A percentile compares a stretch with the other conserved stretches of the same genome.
phyloP scores from a whole-genome alignment of 2,113 vertebrate species.

The Balaeniceps rex region DNA sequence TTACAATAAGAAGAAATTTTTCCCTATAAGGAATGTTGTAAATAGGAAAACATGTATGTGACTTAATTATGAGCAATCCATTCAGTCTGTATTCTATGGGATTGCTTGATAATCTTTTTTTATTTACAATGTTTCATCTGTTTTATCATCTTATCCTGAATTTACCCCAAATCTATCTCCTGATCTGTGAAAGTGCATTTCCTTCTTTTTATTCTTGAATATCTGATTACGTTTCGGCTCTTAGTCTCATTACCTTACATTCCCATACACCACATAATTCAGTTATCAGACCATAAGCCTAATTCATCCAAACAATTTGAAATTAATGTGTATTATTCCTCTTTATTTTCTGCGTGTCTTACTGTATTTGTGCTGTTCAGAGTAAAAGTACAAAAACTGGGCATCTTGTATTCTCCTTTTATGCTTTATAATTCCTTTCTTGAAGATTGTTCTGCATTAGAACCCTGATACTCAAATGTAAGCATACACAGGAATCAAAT shows the following conservation, averaged over 20 bases:
- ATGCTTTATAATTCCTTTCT: background rate
- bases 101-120: background rate
- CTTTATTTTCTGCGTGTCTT: background rate
- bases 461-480: background rate
- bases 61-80: background rate
- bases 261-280: background rate
- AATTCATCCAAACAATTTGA: constrained; percentile 29
- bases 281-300: background rate
- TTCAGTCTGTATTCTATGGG: background rate
- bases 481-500: background rate
- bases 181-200: background rate
- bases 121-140: background rate
- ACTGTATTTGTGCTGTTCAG: background rate
- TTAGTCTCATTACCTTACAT: background rate
- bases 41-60: background rate
- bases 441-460: background rate
- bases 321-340: constrained; percentile 3
- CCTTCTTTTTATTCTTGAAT: background rate
- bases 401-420: background rate
- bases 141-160: background rate
- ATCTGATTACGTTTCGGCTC: background rate
- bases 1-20: background rate
- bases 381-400: background rate
- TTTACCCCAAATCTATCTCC: background rate
- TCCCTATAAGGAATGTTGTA: background rate